Evolutionary conservation across 2,797 vertebrate genomes (phyloP).

Genomic region (Coregonus sp.): DNA sequence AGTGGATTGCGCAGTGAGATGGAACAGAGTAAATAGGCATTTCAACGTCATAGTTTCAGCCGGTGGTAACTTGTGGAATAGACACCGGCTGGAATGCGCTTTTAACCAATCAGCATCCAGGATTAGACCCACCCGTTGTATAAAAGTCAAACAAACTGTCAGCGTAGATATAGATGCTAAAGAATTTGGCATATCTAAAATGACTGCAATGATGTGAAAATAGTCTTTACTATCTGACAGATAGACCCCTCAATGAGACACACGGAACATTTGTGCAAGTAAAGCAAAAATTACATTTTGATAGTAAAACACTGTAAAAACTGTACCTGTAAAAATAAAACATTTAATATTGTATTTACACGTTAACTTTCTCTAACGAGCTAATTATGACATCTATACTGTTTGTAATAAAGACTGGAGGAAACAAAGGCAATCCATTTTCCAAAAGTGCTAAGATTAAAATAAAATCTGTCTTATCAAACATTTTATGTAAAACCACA

Average conservation of each 20-base stretch:
- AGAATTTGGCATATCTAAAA: constrained; percentile 8
- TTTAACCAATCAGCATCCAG: too few relatives aligned
- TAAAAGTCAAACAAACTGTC: constrained; percentile 9
- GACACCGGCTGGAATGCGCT: too few relatives aligned
- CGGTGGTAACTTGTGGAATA: too few relatives aligned
- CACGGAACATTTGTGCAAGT: constrained; percentile 97
- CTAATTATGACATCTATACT: constrained; percentile 96
- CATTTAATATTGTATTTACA: constrained; percentile 93
- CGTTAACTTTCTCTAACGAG: constrained; percentile 89
- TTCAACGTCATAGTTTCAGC: too few relatives aligned
- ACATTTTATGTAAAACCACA: constrained; percentile 81
- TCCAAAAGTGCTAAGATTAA: constrained; percentile 98
- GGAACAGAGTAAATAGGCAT: too few relatives aligned
- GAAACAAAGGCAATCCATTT: constrained; percentile 78
- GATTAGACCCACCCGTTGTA: too few relatives aligned
- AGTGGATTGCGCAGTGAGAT: too few relatives aligned
- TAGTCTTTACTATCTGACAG: constrained; percentile 35
- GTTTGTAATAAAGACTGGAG: constrained; percentile 74
- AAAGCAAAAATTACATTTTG: constrained; percentile 88
- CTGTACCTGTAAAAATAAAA: constrained; percentile 96
- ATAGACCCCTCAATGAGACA: constrained; percentile 75
- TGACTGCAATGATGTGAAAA: constrained; percentile 14
- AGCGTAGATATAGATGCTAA: not conserved
- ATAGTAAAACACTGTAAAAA: constrained; percentile 94
- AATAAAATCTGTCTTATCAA: constrained; percentile 84